Percentiles rank a stretch among this genome's conserved stretches.
phyloP scores from a whole-genome alignment of 2,888 invertebrate species.

The Latheticus oryzae region DNA sequence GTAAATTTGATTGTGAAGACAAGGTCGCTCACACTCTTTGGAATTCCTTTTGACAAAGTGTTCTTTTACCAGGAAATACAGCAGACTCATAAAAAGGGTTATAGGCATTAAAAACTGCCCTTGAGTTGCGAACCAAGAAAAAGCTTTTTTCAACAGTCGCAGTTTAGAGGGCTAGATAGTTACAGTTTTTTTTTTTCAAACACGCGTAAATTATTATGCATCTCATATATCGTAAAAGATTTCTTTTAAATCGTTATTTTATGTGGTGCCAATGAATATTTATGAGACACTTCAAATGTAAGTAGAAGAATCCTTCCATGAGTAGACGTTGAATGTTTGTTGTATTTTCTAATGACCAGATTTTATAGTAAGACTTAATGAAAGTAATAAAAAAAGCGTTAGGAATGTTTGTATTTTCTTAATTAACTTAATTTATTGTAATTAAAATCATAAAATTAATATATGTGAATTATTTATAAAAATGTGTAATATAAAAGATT shows the following conservation, averaged over 20 bases:
- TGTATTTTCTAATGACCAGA: too few relatives aligned
- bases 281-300: too few relatives aligned
- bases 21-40: constrained; percentile 21
- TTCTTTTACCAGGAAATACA: constrained; percentile 40
- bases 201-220: too few relatives aligned
- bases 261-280: too few relatives aligned
- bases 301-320: too few relatives aligned
- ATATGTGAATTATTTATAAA: constrained; percentile 17
- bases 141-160: constrained; percentile 44
- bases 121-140: constrained; percentile 38
- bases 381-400: constrained; percentile 9
- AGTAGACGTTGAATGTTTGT: too few relatives aligned
- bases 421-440: constrained; percentile 15
- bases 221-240: too few relatives aligned
- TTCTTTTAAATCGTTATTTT: too few relatives aligned
- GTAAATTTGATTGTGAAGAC: constrained; percentile 17
- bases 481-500: background rate
- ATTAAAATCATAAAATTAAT: too few relatives aligned
- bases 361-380: too few relatives aligned
- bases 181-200: too few relatives aligned
- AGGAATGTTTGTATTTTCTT: constrained; percentile 7
- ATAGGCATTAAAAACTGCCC: constrained; percentile 50
- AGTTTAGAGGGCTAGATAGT: background rate
- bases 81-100: constrained; percentile 52
- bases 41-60: constrained; percentile 28